A percentile compares a stretch with the other conserved stretches of the same genome.
Conservation (phyloP, 1,140 invertebrate species). For the Cataglyphis hispanica region DNA sequence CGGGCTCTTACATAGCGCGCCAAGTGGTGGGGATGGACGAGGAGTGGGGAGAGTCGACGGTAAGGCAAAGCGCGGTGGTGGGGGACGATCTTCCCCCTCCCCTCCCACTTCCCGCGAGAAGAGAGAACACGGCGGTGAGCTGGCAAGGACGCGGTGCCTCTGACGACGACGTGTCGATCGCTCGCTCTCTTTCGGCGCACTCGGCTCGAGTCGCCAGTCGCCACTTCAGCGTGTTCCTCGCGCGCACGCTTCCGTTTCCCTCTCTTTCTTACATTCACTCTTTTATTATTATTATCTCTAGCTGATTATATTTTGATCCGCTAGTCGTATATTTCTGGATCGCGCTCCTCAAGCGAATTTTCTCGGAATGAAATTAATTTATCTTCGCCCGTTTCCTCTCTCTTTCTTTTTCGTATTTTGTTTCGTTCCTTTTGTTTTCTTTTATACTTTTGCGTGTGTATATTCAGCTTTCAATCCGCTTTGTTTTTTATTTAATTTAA, state of each 20-base stretch:
- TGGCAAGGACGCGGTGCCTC: conserved; percentile 77
- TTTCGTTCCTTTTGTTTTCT: background rate
- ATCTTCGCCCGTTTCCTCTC: background rate
- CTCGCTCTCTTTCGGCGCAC: conserved; percentile 35
- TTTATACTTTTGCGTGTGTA: background rate
- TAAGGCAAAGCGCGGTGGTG: conserved; percentile 24
- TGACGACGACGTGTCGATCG: conserved; percentile 65
- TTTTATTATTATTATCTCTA: background rate
- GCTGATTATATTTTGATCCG: background rate
- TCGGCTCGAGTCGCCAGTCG: conserved; percentile 33
- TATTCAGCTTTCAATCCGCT: background rate
- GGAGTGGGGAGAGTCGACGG: conserved; percentile 30
- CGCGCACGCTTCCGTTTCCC: background rate
- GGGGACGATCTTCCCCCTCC: conserved; percentile 54
- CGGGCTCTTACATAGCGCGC: conserved; percentile 81
- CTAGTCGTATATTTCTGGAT: background rate
- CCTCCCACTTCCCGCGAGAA: background rate
- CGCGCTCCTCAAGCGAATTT: background rate
- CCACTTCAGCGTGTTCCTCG: conserved; percentile 7
- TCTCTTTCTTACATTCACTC: no score
- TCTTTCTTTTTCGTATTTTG: background rate
- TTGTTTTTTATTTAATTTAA: background rate
- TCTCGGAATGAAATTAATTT: background rate
- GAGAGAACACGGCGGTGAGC: conserved; percentile 26
- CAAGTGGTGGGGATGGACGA: conserved; percentile 53